Evolutionary conservation across 2,113 vertebrate species (phyloP), one percentile per base, ranked within the genome.

Genomic region (Panurus biarmicus): DNA sequence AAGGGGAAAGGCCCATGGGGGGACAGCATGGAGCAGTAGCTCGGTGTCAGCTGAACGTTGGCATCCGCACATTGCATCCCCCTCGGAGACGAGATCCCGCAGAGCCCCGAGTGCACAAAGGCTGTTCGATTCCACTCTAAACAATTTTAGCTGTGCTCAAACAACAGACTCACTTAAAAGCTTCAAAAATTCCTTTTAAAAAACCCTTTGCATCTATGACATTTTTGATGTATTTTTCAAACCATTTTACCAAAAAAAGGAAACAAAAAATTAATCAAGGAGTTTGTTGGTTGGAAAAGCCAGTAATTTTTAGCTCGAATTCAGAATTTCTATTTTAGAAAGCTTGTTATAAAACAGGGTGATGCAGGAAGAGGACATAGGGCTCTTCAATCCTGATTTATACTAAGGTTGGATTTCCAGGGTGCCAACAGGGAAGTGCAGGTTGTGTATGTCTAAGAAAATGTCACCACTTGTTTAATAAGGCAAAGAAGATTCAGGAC

Each of bases 31-130:
- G 77, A 60, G 50, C 13, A 1, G 40, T 5, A 61, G 33, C 40
- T 31, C 42, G 12, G 50, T 9, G 14, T 5, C 48, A 54, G 61
- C 3, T 8, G 53, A 31, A 51, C 3, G 0, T 8, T 36, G 5
- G 5, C 65, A 61, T 23, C 44, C 54, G 44, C 14, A 14, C 17
- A 23, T 6, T 26, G 58, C 40, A 42, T 15, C 36, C 56, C 23
- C 23, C 48, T 60, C 6, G 0, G 45, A 77, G 47, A 31, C 0
- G 0, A 19, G 22, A 29, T 31, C 61, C 47, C 9, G 3, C 44
- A 65, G 44, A 79, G 61, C n/a, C 35, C 36, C 0, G 2, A 19
- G 36, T 44, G 36, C n/a, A 48, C 26, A 53, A 44, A 79, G 45
- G 38, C 36, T n/a, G 38, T 28, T 57, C 18, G 62, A 65, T 31